phyloP scores from a whole-genome alignment of 30 jellyfish, hydroid and myxozoan genomes.

The Mastigias papua region DNA sequence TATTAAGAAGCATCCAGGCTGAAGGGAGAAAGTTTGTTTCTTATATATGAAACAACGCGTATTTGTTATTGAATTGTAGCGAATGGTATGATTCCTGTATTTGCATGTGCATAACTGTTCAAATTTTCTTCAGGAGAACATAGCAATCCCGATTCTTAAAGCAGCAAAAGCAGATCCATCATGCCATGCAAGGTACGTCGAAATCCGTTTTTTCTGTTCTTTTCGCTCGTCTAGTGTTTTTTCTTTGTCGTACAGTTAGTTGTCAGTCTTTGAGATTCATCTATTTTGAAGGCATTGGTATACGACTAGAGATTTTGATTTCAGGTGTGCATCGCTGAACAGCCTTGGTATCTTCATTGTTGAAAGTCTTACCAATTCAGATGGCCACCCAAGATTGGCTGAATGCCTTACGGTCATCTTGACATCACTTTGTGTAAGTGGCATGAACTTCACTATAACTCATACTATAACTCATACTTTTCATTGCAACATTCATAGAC shows the following conservation, averaged over 20 bases:
- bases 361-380: slow-evolving; percentile 79
- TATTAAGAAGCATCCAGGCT: too few relatives aligned
- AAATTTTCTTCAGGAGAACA: slow-evolving; percentile 71
- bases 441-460: too few relatives aligned
- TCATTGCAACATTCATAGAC: too few relatives aligned
- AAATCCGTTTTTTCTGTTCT: too few relatives aligned
- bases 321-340: slow-evolving; percentile 87
- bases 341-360: slow-evolving; percentile 85
- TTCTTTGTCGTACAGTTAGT: too few relatives aligned
- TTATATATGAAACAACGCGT: not conserved
- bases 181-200: slow-evolving; percentile 87
- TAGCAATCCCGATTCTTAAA: slow-evolving; percentile 46
- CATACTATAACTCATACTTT: too few relatives aligned
- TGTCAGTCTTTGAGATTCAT: too few relatives aligned
- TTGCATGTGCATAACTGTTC: too few relatives aligned
- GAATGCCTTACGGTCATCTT: slow-evolving; percentile 81
- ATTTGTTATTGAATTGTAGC: not conserved
- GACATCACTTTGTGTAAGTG: slow-evolving; percentile 85
- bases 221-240: too few relatives aligned
- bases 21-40: too few relatives aligned
- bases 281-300: too few relatives aligned
- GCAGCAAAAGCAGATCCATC: slow-evolving; percentile 98
- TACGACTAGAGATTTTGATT: not conserved
- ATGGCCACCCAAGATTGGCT: slow-evolving; percentile 78
- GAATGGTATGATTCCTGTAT: too few relatives aligned